phyloP scores from a whole-genome alignment of 2,888 invertebrate species.

The Iphiclides podalirius region DNA sequence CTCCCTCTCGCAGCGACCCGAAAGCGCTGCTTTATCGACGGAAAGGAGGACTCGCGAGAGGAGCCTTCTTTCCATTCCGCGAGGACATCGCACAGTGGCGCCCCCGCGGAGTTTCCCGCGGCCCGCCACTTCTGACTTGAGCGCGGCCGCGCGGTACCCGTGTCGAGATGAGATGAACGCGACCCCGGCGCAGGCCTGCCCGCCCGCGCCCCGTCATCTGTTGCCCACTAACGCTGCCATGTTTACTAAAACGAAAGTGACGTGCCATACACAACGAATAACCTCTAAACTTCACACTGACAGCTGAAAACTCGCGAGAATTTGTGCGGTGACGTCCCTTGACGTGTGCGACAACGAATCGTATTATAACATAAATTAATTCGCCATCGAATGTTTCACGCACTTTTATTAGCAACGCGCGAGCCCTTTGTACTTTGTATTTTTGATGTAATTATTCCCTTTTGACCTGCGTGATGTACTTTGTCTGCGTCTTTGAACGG shows the following conservation, averaged over 20 bases:
- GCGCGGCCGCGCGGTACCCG: conserved; percentile 43
- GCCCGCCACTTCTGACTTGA: conserved; percentile 51
- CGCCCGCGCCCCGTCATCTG: conserved; percentile 76
- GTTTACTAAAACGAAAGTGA: conserved; percentile 74
- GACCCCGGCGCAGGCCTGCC: conserved; percentile 67
- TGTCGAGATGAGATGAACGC: conserved; percentile 65
- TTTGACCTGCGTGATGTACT: conserved; percentile 21
- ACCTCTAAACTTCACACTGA: conserved; percentile 62
- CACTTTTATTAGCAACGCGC: conserved; percentile 26
- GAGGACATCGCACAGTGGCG: conserved; percentile 52
- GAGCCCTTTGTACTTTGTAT: conserved; percentile 22
- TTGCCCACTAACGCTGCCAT: conserved; percentile 72
- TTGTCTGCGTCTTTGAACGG: conserved; percentile 17
- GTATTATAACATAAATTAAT: conserved; percentile 19
- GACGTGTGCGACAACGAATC: conserved; percentile 63
- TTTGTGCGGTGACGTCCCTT: conserved; percentile 36
- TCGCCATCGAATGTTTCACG: conserved; percentile 29
- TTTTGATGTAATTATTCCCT: conserved; percentile 27
- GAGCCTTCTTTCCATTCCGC: conserved; percentile 41
- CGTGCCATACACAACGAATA: conserved; percentile 75
- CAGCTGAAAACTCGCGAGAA: conserved; percentile 45
- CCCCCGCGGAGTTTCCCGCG: conserved; percentile 43
- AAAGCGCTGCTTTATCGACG: conserved; percentile 64
- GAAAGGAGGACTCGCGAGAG: conserved; percentile 44
- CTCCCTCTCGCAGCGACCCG: conserved; percentile 46